A percentile compares a stretch with the other conserved stretches of the same genome.
phyloP scores from a whole-genome alignment of 1,140 invertebrate genomes.

The Palaemon carinicauda region DNA sequence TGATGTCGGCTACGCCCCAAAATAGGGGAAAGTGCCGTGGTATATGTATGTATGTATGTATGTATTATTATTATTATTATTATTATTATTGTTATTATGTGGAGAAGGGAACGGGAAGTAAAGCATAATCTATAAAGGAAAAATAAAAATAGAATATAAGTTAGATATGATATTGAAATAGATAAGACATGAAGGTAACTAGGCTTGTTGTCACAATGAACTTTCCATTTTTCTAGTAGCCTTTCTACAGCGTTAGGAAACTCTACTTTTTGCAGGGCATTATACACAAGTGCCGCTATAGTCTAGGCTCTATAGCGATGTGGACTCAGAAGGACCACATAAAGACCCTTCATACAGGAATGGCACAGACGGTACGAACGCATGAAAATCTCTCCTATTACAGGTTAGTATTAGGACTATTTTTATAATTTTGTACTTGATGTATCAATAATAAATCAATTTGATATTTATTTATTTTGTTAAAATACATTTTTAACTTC shows the following conservation, averaged over 20 bases:
- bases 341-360: slow-evolving; percentile 43
- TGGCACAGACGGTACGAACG: slow-evolving; percentile 26
- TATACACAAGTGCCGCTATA: slow-evolving; percentile 68
- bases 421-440: neutral
- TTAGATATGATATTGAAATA: no score
- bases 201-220: neutral
- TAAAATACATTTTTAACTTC: no score
- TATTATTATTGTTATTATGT: no score
- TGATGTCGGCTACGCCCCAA: no score
- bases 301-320: slow-evolving; percentile 69
- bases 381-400: slow-evolving; percentile 55
- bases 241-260: neutral
- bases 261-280: slow-evolving; percentile 61
- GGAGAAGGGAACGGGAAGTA: no score
- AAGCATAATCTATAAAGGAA: no score
- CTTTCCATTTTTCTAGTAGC: neutral
- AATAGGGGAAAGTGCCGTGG: no score
- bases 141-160: no score
- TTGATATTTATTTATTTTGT: no score
- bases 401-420: neutral
- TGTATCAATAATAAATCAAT: no score
- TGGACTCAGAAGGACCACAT: slow-evolving; percentile 65
- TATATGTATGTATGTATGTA: no score
- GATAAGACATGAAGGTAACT: neutral
- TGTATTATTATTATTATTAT: no score